These are phyloP conservation scores for Thunnus maccoyii DNA, from an alignment of 2,113 vertebrate genomes.

Conservation along the genomic window DNA sequence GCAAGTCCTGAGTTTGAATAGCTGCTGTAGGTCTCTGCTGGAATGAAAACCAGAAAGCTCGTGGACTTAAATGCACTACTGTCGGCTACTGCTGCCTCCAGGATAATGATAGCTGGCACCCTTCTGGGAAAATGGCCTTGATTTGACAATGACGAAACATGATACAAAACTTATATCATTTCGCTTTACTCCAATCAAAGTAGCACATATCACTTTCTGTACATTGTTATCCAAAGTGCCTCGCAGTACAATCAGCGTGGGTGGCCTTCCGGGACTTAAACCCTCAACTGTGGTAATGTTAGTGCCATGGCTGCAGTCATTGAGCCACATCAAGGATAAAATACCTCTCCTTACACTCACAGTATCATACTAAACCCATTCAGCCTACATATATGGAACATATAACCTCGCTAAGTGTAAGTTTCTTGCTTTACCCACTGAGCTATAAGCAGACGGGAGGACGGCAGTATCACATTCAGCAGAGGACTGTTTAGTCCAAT, in stretches of 20 bases:
- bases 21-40: not conserved
- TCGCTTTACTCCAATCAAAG: conserved; percentile 36
- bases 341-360: conserved; percentile 17
- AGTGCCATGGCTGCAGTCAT: not conserved
- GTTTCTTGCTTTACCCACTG: conserved; percentile 32
- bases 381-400: not conserved
- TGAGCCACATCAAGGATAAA: conserved; percentile 24
- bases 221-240: conserved; percentile 30
- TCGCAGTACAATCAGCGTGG: conserved; percentile 15
- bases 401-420: not conserved
- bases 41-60: conserved; percentile 15
- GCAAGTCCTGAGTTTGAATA: not conserved
- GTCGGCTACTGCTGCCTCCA: conserved; percentile 9
- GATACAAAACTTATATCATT: conserved; percentile 1
- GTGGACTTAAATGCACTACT: not conserved
- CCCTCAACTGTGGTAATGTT: conserved; percentile 22
- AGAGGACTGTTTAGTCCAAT: conserved; percentile 22
- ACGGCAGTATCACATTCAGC: conserved; percentile 22
- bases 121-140: conserved; percentile 32
- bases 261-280: conserved; percentile 23
- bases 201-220: conserved; percentile 3
- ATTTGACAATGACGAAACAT: conserved; percentile 43
- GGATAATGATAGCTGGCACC: conserved; percentile 41
- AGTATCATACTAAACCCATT: conserved; percentile 12
- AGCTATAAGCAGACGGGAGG: not conserved